These are phyloP conservation scores for Oplegnathus fasciatus DNA, from an alignment of 2,113 vertebrate genomes.

Conservation along the genomic window DNA sequence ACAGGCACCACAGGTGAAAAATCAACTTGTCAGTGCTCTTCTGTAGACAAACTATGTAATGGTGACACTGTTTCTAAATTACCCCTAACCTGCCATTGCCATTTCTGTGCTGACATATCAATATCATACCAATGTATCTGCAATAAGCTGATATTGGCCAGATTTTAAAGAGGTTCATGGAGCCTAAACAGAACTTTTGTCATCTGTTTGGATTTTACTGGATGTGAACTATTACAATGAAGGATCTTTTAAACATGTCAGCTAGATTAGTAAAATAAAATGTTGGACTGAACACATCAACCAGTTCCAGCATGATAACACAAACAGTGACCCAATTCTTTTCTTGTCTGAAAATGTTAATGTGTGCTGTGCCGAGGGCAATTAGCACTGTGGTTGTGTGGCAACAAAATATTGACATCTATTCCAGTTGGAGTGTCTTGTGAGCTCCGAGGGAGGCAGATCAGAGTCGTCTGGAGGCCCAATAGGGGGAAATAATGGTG, in stretches of 20 bases:
- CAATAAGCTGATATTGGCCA: not conserved
- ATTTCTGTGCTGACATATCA: too few relatives aligned
- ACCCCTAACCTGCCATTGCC: too few relatives aligned
- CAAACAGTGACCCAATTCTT: slow-evolving; percentile 11
- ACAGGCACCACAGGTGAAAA: too few relatives aligned
- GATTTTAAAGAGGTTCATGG: not conserved
- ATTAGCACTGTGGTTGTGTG: slow-evolving; percentile 32
- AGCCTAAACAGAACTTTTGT: not conserved
- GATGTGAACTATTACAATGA: not conserved
- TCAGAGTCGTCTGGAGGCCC: slow-evolving; percentile 23
- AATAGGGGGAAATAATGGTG: slow-evolving; percentile 22
- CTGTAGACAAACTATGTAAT: too few relatives aligned
- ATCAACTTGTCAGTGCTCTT: too few relatives aligned
- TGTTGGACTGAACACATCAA: not conserved
- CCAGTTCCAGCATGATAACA: not conserved
- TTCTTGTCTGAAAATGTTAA: not conserved
- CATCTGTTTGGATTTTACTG: not conserved
- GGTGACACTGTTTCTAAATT: not conserved
- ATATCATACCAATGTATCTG: not conserved
- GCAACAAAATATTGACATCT: slow-evolving; percentile 23
- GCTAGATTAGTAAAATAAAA: not conserved
- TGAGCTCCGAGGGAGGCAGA: slow-evolving; percentile 5
- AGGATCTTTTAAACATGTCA: not conserved
- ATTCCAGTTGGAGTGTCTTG: slow-evolving; percentile 11
- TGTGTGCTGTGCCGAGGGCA: not conserved